Conservation (phyloP, 2,113 vertebrate genomes). For the Prietella phreatophila region DNA sequence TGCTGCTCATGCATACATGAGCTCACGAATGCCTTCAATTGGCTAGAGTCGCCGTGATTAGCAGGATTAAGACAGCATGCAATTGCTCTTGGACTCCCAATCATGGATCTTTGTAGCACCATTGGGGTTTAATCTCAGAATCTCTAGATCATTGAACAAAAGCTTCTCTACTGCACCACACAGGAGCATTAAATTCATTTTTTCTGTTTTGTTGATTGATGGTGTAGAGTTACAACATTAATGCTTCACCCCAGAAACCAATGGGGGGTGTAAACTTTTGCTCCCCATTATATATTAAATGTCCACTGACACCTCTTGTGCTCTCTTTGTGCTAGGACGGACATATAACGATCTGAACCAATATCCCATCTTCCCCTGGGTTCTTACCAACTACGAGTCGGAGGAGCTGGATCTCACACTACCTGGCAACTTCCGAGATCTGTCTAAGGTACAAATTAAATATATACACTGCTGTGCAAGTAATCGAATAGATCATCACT, state of each 20-base stretch:
- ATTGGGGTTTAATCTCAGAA: not conserved
- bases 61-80: not conserved
- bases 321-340: conserved; percentile 77
- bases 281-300: not conserved
- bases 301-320: conserved; percentile 38
- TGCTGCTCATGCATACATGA: not conserved
- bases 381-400: conserved; percentile 96
- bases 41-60: not conserved
- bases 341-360: conserved; percentile 97
- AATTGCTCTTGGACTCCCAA: conserved; percentile 26
- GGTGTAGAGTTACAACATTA: not conserved
- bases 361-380: conserved; percentile 97
- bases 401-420: conserved; percentile 94
- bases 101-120: not conserved
- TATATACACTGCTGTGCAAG: not conserved
- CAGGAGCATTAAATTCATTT: not conserved
- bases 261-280: not conserved
- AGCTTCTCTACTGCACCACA: not conserved
- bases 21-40: not conserved
- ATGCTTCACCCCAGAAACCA: not conserved
- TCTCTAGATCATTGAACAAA: not conserved
- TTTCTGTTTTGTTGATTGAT: not conserved
- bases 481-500: not conserved
- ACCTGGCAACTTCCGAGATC: conserved; percentile 96
- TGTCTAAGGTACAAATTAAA: conserved; percentile 88